Evolutionary conservation across 2,888 invertebrate genomes (phyloP).

Genomic region (Lasius platythorax): DNA sequence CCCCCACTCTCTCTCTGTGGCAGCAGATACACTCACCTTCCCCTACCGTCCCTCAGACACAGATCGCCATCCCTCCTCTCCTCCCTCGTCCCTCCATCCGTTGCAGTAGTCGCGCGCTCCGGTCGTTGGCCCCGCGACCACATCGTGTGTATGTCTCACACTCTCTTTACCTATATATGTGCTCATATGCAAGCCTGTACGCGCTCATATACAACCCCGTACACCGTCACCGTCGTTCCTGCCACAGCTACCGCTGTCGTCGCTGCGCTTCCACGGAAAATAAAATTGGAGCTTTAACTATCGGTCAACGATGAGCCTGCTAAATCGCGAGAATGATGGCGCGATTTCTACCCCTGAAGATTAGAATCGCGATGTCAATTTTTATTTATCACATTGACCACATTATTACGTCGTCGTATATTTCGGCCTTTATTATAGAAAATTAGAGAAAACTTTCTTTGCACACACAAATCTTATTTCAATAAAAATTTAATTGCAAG

Average conservation of each 20-base stretch:
- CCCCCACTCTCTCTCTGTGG: slow-evolving; percentile 62
- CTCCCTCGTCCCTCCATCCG: slow-evolving; percentile 45
- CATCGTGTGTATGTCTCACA: slow-evolving; percentile 77
- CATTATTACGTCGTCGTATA: neutral
- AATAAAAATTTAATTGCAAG: neutral
- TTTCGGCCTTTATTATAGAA: neutral
- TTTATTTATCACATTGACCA: neutral
- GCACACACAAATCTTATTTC: neutral
- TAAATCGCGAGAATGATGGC: slow-evolving; percentile 16
- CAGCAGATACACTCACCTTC: slow-evolving; percentile 71
- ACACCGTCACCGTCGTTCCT: slow-evolving; percentile 54
- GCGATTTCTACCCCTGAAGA: neutral
- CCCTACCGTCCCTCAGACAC: slow-evolving; percentile 70
- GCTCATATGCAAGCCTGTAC: slow-evolving; percentile 24
- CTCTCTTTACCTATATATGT: slow-evolving; percentile 72
- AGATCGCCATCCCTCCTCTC: slow-evolving; percentile 60
- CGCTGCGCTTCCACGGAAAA: slow-evolving; percentile 73
- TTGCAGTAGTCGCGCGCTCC: slow-evolving; percentile 82
- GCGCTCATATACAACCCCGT: slow-evolving; percentile 69
- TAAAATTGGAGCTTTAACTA: slow-evolving; percentile 66
- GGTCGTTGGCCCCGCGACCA: slow-evolving; percentile 84
- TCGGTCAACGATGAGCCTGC: neutral
- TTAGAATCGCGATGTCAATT: neutral
- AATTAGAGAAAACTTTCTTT: neutral
- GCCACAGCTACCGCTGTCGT: slow-evolving; percentile 30